Evolutionary conservation across 2,888 invertebrate species (phyloP), one percentile per base, ranked within the genome.

Genomic region (Clusia tigrina): DNA sequence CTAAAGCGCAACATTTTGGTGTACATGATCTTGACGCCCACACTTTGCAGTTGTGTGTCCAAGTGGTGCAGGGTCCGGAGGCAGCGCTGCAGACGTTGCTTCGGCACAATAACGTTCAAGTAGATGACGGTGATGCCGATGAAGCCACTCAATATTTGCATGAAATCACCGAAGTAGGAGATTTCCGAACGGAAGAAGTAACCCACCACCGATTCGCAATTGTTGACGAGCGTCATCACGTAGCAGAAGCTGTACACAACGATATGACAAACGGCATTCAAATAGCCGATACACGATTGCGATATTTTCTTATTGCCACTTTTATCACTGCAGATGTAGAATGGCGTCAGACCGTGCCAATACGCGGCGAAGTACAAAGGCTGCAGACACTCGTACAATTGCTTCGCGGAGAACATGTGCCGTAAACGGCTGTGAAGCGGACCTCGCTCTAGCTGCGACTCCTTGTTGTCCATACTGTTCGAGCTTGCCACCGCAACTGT

Each of bases 151-250:
- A 80, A 62, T 15, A 81, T 77, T 69, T 83, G 82, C 68, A 83
- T 64, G 46, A 78, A 72, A 55, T 83, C 83, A 2, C 82, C 83
- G 53, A 83, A 73, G 23, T 75, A 73, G 1, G 82, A 78, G 23
- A 83, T 77, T 9, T 76, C 74, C 9, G 82, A 78, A 12, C 79
- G 78, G 56, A 82, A 81, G 54, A 83, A 81, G 62, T 83, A 82
- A 9, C 82, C 81, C 25, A 81, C 80, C 2, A 83, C 75, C 0
- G 83, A 80, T 64, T 83, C 82, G 60, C 76, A 79, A 58, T 75
- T 69, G 60, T 82, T 80, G 2, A 66, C 25, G n/a, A 83, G 64
- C 2, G 82, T 80, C 0, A 78, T 2, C 2, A 70, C 57, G 58
- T 82, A 83, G 65, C 80, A 81, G 2, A 74, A 60, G 1, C 63